Percentiles rank a stretch among this genome's conserved stretches.
phyloP scores from a whole-genome alignment of 2,113 vertebrate genomes.

The Takifugu bimaculatus region DNA sequence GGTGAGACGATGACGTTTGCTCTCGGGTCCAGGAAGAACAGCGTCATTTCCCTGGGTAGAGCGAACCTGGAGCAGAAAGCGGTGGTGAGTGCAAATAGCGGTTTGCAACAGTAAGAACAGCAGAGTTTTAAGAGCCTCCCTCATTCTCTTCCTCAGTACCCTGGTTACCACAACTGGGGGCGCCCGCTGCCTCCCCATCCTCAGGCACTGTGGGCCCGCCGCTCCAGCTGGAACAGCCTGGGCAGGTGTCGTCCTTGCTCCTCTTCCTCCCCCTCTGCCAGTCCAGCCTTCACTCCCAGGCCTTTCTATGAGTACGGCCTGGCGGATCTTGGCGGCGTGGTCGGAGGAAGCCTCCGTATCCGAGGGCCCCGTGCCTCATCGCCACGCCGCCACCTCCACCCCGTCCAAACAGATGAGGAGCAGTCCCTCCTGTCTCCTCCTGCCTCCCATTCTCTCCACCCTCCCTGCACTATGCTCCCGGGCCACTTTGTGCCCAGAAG shows the following conservation, averaged over 20 bases:
- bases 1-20: conserved; percentile 82
- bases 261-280: conserved; percentile 57
- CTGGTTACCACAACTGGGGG: conserved; percentile 85
- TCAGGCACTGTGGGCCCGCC: conserved; percentile 83
- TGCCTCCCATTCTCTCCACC: conserved; percentile 46
- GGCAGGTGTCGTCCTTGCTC: conserved; percentile 56
- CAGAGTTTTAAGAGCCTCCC: background rate
- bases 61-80: conserved; percentile 82
- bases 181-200: conserved; percentile 53
- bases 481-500: conserved; percentile 63
- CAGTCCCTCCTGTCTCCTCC: conserved; percentile 83
- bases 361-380: conserved; percentile 75
- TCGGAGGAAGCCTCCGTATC: conserved; percentile 70
- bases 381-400: conserved; percentile 50
- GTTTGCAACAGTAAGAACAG: background rate
- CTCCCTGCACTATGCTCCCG: conserved; percentile 61
- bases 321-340: conserved; percentile 50
- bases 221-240: conserved; percentile 94
- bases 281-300: conserved; percentile 50
- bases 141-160: conserved; percentile 72
- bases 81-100: conserved; percentile 72
- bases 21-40: conserved; percentile 87
- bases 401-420: conserved; percentile 77
- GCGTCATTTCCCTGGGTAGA: conserved; percentile 88
- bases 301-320: conserved; percentile 69